Evolutionary conservation across 1,140 invertebrate genomes (phyloP).

Genomic region (Oryctes rhinoceros): DNA sequence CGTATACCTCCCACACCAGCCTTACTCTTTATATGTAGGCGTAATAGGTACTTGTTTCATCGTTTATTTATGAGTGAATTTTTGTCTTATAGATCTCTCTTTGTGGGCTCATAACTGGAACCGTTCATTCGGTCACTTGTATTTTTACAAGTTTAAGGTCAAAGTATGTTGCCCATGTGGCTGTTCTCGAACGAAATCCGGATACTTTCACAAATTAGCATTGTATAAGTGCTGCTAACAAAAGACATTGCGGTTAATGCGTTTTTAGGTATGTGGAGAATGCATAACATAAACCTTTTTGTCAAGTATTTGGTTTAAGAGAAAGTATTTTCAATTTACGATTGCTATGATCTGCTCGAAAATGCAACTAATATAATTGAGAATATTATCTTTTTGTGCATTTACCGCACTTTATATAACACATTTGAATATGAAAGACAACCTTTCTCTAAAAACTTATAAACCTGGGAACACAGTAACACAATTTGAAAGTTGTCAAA

Average conservation of each 20-base stretch:
- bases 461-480: too few relatives aligned
- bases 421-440: too few relatives aligned
- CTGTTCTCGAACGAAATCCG: not conserved
- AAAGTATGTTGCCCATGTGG: not conserved
- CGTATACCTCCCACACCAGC: not conserved
- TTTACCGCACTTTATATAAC: too few relatives aligned
- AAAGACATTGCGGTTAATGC: not conserved
- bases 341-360: too few relatives aligned
- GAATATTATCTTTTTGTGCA: too few relatives aligned
- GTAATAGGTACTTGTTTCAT: not conserved
- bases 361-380: too few relatives aligned
- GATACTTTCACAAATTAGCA: not conserved
- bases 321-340: constrained; percentile 5
- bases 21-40: not conserved
- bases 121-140: not conserved
- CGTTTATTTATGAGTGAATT: not conserved
- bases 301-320: not conserved
- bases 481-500: too few relatives aligned
- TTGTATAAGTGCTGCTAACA: not conserved
- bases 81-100: not conserved
- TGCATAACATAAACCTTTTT: not conserved
- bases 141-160: constrained; percentile 33
- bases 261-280: not conserved
- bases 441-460: too few relatives aligned
- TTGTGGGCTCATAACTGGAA: not conserved